Evolutionary conservation across 2,797 vertebrate species (phyloP), one percentile per base, ranked within the genome.

Genomic region (Smutsia gigantea): DNA sequence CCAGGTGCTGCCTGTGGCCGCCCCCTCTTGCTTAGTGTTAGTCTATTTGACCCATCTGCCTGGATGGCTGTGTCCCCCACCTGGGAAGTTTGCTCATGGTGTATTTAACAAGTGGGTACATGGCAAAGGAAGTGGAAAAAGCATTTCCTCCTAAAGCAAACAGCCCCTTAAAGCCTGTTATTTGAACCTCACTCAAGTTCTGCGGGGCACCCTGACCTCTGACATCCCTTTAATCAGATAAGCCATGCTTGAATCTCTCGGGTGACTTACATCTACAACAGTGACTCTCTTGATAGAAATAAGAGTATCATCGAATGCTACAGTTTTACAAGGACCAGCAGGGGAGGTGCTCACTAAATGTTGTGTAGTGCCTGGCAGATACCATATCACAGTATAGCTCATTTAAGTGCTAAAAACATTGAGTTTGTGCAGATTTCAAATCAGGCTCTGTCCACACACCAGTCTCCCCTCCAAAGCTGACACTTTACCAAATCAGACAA

Each of bases 401-500:
- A 34, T 66, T 90, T 66, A 25, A 90, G 63, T 83, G 31, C 96
- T 96, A 88, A 95, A 94, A 93, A n/a, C 81, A 55, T 42, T 75
- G 39, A 42, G 1, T 55, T 61, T 88, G 97, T 86, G 95, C 88
- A 97, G 96, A 97, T 88, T 97, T 90, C 92, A 96, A 86, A 79
- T 59, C 74, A 3, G 72, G 63, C 68, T 97, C 84, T 90, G 59
- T 25, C 23, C 31, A 19, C 9, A 94, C 75, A 94, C 53, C 2
- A 25, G 1, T 3, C 10, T 85, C n/a, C 2, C 27, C 42, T 95
- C 55, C 72, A 98, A 97, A 98, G 64, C 91, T 89, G 95, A 96
- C 93, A 96, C 14, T 57, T 97, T 31, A 96, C 78, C 85, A 96
- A 96, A 97, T 95, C 94, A 97, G 68, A 85, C 74, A 93, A 96